These are phyloP conservation scores for Alcedo atthis DNA, from an alignment of 2,797 vertebrate species.

Conservation along the genomic window DNA sequence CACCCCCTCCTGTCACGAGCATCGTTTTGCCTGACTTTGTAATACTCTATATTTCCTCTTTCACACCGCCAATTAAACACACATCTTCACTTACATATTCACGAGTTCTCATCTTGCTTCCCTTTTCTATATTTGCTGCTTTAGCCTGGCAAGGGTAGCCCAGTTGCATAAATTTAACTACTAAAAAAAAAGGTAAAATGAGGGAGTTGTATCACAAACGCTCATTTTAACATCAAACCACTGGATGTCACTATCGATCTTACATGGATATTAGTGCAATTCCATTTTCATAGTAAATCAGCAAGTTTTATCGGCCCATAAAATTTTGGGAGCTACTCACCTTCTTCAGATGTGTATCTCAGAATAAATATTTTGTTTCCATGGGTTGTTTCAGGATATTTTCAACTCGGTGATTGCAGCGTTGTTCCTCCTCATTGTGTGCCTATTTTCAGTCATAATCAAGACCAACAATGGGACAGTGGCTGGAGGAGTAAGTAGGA, in stretches of 20 bases:
- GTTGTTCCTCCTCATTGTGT: slow-evolving; percentile 75
- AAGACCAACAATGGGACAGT: slow-evolving; percentile 65
- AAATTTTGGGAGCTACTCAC: neutral
- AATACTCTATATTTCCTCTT: rapidly evolving
- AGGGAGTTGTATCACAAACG: neutral
- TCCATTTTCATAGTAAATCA: neutral
- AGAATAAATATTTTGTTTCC: neutral
- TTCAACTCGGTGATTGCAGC: slow-evolving; percentile 84
- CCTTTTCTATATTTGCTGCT: neutral
- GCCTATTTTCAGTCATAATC: slow-evolving; percentile 77
- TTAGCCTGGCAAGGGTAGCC: neutral
- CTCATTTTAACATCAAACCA: neutral
- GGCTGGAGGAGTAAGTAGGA: slow-evolving; percentile 86
- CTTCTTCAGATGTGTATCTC: neutral
- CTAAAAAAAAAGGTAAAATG: neutral
- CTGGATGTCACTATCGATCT: neutral
- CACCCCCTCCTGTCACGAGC: rapidly evolving
- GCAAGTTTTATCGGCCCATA: rapidly evolving
- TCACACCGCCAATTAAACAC: rapidly evolving
- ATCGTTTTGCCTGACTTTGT: rapidly evolving
- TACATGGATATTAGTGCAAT: neutral
- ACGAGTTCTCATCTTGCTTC: neutral
- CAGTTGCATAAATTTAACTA: neutral
- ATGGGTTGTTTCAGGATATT: slow-evolving; percentile 80
- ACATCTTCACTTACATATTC: rapidly evolving